Conservation (phyloP, 2,113 vertebrate species). For the Hippopotamus amphibius region DNA sequence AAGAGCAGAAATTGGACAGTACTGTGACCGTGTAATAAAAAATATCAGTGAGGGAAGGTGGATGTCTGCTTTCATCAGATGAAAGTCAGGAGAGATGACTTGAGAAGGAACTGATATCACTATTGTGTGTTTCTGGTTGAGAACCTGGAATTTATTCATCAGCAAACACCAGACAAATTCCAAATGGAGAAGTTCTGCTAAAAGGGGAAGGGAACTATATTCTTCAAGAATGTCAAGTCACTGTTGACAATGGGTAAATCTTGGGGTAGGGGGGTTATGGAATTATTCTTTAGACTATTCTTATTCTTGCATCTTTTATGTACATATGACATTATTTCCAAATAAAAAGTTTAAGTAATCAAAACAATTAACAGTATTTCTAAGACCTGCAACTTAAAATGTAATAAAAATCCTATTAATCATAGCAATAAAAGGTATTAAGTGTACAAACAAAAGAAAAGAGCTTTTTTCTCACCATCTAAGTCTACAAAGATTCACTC, state of each 20-base stretch:
- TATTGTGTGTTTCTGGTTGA: not conserved
- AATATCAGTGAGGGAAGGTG: not conserved
- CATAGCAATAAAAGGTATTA: not conserved
- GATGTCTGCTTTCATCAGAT: not conserved
- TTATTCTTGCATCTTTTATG: not conserved
- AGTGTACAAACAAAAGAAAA: not conserved
- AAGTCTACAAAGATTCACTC: not conserved
- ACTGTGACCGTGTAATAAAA: not conserved
- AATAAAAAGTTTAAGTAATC: not conserved
- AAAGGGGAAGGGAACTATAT: not conserved
- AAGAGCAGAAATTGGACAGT: not conserved
- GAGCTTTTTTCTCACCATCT: not conserved
- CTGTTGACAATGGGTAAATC: not conserved
- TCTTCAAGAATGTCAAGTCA: not conserved
- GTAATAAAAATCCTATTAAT: not conserved
- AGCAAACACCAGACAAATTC: not conserved
- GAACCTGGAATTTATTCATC: not conserved
- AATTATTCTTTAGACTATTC: not conserved
- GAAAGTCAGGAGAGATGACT: not conserved
- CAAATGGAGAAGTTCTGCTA: not conserved
- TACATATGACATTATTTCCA: not conserved
- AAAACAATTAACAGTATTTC: not conserved
- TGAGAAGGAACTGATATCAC: not conserved
- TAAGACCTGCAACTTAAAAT: conserved; percentile 16
- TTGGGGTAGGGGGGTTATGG: not conserved